Evolutionary conservation across 2,888 invertebrate genomes (phyloP).

Genomic region (Drosophila merina): DNA sequence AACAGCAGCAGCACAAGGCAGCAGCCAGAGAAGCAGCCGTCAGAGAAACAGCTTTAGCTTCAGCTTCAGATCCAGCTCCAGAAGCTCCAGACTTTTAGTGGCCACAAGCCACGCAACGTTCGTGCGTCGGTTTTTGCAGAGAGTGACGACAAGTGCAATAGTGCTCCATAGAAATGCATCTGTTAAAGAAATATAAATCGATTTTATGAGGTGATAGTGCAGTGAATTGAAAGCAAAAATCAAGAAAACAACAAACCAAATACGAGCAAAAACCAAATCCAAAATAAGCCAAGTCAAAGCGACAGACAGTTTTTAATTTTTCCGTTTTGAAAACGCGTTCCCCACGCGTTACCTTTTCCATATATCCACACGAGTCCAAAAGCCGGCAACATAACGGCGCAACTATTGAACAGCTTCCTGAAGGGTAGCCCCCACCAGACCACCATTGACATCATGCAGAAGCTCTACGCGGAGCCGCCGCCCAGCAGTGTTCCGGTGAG

Average conservation of each 20-base stretch:
- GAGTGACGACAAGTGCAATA: slow-evolving; percentile 60
- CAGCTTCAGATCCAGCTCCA: slow-evolving; percentile 45
- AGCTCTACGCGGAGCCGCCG: slow-evolving; percentile 83
- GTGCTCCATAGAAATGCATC: slow-evolving; percentile 59
- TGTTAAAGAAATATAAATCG: slow-evolving; percentile 47
- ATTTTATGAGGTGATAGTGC: slow-evolving; percentile 69
- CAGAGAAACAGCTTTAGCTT: slow-evolving; percentile 22
- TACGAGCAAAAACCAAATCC: not conserved
- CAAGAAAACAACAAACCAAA: slow-evolving; percentile 2
- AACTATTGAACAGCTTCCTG: slow-evolving; percentile 81
- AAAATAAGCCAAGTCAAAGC: slow-evolving; percentile 3
- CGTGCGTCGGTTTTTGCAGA: slow-evolving; percentile 75
- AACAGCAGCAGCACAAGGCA: slow-evolving; percentile 26
- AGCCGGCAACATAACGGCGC: slow-evolving; percentile 83
- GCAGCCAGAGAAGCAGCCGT: slow-evolving; percentile 41
- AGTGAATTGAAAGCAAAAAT: slow-evolving; percentile 46
- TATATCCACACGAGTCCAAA: slow-evolving; percentile 57
- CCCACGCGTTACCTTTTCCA: slow-evolving; percentile 40
- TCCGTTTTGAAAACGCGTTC: slow-evolving; percentile 50
- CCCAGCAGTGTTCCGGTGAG: slow-evolving; percentile 81
- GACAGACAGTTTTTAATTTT: slow-evolving; percentile 40
- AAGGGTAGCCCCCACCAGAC: slow-evolving; percentile 83
- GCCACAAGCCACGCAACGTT: slow-evolving; percentile 76
- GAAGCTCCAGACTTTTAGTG: slow-evolving; percentile 62
- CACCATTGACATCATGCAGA: slow-evolving; percentile 84